Percentiles rank a stretch among this genome's conserved stretches.
Conservation (phyloP, 2,113 vertebrate species). For the Saguinus imperator region DNA sequence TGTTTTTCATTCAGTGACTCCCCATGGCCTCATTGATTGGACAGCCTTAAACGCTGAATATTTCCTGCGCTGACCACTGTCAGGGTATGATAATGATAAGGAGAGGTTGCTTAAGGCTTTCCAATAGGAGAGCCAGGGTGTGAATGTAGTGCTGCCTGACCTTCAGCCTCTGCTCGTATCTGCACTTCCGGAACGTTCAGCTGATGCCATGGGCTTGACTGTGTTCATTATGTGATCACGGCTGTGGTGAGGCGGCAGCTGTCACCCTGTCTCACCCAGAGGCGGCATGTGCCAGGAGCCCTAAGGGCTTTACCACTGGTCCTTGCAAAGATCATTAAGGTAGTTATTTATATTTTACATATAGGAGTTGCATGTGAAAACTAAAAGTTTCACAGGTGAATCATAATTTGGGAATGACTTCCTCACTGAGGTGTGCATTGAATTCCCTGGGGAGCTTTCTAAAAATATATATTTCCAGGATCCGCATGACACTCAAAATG, state of each 20-base stretch:
- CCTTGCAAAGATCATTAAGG: background rate
- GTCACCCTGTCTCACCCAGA: fast-evolving
- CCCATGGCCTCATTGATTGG: background rate
- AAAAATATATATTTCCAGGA: background rate
- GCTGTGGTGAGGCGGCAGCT: too few relatives aligned
- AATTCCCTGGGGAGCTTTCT: background rate
- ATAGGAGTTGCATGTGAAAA: background rate
- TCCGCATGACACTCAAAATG: fast-evolving
- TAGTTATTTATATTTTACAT: background rate
- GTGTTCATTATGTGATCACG: too few relatives aligned
- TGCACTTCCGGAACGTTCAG: too few relatives aligned
- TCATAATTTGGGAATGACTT: background rate
- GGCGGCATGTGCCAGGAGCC: background rate
- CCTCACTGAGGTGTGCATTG: too few relatives aligned
- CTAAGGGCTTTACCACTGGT: background rate
- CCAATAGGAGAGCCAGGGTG: background rate
- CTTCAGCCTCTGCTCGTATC: background rate
- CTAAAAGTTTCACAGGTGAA: background rate
- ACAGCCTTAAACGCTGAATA: fast-evolving
- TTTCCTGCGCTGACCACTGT: background rate
- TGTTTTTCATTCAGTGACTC: background rate
- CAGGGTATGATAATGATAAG: fast-evolving
- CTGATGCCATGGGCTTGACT: fast-evolving
- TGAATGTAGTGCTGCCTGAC: background rate
- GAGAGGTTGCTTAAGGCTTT: background rate